Conservation (phyloP, 2,888 invertebrate genomes). For the Oligia fasciuncula region DNA sequence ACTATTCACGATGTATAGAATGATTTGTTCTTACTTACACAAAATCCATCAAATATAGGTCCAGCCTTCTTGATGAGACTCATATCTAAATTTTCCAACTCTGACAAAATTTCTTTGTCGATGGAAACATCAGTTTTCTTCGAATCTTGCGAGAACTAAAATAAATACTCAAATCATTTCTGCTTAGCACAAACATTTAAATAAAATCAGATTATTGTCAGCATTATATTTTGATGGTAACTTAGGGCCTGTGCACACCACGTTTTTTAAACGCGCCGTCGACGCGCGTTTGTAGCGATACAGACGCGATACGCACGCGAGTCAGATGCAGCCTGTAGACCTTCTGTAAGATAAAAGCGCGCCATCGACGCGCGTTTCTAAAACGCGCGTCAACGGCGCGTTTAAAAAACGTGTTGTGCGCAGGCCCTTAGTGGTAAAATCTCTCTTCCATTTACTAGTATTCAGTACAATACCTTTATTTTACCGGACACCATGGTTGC, state of each 20-base stretch:
- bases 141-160: conserved; percentile 80
- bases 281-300: too few relatives aligned
- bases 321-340: too few relatives aligned
- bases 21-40: conserved; percentile 87
- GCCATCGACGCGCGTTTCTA: too few relatives aligned
- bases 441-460: too few relatives aligned
- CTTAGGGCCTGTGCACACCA: too few relatives aligned
- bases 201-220: background rate
- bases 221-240: background rate
- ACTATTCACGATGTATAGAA: too few relatives aligned
- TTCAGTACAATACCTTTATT: conserved; percentile 72
- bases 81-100: conserved; percentile 89
- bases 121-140: conserved; percentile 76
- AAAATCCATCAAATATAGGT: conserved; percentile 96
- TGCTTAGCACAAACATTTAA: background rate
- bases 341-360: too few relatives aligned
- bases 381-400: too few relatives aligned
- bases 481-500: conserved; percentile 77
- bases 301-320: too few relatives aligned
- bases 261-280: too few relatives aligned
- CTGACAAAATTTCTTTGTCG: conserved; percentile 78
- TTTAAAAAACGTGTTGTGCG: too few relatives aligned
- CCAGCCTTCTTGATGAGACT: conserved; percentile 93
- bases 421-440: background rate
- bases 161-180: conserved; percentile 26